Base-by-base conservation (phyloP, 2,888 invertebrate species). In the Pinctada fucata region DNA sequence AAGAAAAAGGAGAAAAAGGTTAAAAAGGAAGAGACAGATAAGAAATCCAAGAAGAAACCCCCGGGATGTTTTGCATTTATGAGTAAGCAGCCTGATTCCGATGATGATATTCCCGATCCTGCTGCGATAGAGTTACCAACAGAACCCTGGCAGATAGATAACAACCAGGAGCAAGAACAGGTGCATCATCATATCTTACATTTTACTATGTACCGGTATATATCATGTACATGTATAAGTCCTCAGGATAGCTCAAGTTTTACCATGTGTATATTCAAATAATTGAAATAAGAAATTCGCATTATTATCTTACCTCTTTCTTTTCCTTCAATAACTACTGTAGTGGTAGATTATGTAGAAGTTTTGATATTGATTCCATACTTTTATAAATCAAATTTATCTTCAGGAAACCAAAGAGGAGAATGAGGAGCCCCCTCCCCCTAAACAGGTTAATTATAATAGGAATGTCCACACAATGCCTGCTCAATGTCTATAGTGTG, bases 61-160 rank as follows among this genome's bases (percentile, higher is more conserved):
- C 71, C 80, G 8, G 70, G 80, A 31, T 80, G 80, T 67, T 80
- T 80, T 72, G 64, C 69, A 58, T 70, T 74, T 50, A 58, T 69
- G n/a, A 16, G 63, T 52, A 68, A 68, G 48, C 63, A 68, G 47
- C 49, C 67, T 8, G 72, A 71, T 63, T 68, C 63, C 3, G 76
- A 77, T 5, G 75, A 74, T 4, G 78, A 79, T 16, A 75, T 70
- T 8, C 69, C 67, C 5, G 78, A 49, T 13, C 58, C 58, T 10
- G 58, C 58, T 58, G 13, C 58, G 68, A 75, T 75, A 71, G 75
- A 82, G 68, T 72, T 82, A 48, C 70, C 78, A 8, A 76, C 72
- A 13, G 72, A 76, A 70, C 74, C 76, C 3, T 78, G 75, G 75
- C 69, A 72, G n/a, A 58, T 67, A 16, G 79, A 78, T 63, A 73